Evolutionary conservation across 2,888 invertebrate species (phyloP), one percentile per base, ranked within the genome.

Genomic region (Cheilosia impressa): DNA sequence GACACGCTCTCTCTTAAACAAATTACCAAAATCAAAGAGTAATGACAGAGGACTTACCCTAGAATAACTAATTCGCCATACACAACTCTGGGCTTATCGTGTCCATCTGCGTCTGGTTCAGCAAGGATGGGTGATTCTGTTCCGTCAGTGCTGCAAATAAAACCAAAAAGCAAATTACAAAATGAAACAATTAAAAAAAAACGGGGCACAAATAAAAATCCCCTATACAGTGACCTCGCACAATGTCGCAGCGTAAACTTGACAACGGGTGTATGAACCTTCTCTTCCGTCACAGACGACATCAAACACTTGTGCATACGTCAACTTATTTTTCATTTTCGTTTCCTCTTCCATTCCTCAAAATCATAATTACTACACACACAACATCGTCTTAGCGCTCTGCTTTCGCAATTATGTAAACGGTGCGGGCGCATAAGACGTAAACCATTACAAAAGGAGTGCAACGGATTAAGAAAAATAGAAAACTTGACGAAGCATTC

Each of bases 51-150:
- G 31, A 90, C 95, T 95, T 93, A 98, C 96, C 98, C 98, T 93
- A 98, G 95, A 93, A 98, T 97, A 92, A 98, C 97, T 93, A 98
- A 95, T 94, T 98, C 98, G 89, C 98, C 98, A 94, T 97, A 98
- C 94, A 97, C 97, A 91, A 96, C 93, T 92, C 96, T 96, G 87
- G 96, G 96, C 92, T 96, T 96, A 90, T 96, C 96, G 90, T 95
- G 95, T 91, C 95, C 95, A 92, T 94, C 95, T 91, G 95, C 94
- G 89, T 95, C 95, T 89, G 94, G 93, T 93, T 96, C 96, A 92
- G 95, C 96, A 92, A 96, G 93, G 92, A 96, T 95, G 90, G 96
- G 95, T 92, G 96, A 95, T 92, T 96, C 96, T 89, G 94, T 92
- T 91, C 94, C 94, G 93, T 94, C 94, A 92, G 94, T 94, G 91